Base-by-base conservation (phyloP, 2,113 vertebrate species). In the Coryphaenoides rupestris region DNA sequence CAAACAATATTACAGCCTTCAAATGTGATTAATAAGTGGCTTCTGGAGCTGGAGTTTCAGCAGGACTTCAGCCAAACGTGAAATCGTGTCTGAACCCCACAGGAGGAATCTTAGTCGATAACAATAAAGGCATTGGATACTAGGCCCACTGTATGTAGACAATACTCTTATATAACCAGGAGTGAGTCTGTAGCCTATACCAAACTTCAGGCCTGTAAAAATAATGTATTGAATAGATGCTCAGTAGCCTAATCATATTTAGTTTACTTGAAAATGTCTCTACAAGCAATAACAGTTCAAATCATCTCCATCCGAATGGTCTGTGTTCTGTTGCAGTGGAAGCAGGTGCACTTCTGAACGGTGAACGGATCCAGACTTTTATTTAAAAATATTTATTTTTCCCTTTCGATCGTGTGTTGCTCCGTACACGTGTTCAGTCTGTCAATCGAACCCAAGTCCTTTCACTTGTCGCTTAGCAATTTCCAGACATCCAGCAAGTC, bases 1-100 rank as follows among this genome's bases (percentile, higher is more conserved):
- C 77, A 80, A 78, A 82, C 86, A 70, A 79, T 75, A 84, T 90
- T 86, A 80, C 65, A 4, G 62, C 10, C 62, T 75, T 72, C 73
- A 77, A 66, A 77, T 77, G 74, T 67, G 77, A 89, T 90, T 87
- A 84, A 84, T 81, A 74, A 64, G 58, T 82, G 72, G 83, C 75
- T 67, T 77, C 77, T 76, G 66, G 63, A 80, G 73, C 73, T 64
- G 65, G 62, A 68, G n/a, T 84, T 82, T 81, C 67, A 77, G 64
- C 74, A 70, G 22, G 21, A 73, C 65, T 65, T 73, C 56, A 56
- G 69, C 59, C 58, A 55, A 69, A 78, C 80, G 72, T 55, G 56
- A 81, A 81, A 47, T 73, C 56, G 69, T 74, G 76, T 78, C 84
- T 85, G 76, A 87, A 80, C 72, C 80, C 82, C 81, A 83, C 78